Percentiles rank a stretch among this genome's conserved stretches.
Evolutionary conservation across 2,888 invertebrate genomes (phyloP).

Genomic region (Psylliodes chrysocephalus): DNA sequence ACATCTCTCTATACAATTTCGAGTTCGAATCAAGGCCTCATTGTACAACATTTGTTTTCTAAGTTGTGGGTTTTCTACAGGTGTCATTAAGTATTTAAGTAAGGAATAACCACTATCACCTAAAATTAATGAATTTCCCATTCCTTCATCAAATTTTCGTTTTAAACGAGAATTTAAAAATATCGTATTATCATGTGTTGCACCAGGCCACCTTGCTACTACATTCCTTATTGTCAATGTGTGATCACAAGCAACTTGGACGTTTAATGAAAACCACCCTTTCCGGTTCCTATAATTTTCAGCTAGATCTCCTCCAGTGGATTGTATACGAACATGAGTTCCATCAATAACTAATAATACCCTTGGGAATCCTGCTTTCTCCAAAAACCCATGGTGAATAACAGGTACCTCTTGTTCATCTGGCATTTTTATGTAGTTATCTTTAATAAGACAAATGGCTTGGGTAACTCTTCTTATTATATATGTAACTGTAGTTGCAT

Average conservation of each 20-base stretch:
- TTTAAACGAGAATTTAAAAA: no score
- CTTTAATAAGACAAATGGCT: neutral
- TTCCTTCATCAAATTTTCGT: no score
- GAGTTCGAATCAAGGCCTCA: conserved; percentile 41
- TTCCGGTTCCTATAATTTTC: no score
- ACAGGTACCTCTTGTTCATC: neutral
- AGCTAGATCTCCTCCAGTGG: no score
- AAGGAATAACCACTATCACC: conserved; percentile 49
- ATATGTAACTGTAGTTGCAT: conserved; percentile 16
- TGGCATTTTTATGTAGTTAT: neutral
- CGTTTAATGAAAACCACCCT: no score
- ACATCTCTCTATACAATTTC: conserved; percentile 43
- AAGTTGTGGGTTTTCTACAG: conserved; percentile 28
- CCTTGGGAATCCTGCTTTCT: conserved; percentile 7
- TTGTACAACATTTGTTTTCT: conserved; percentile 41
- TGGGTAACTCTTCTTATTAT: conserved; percentile 8
- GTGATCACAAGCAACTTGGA: no score
- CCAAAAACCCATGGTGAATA: conserved; percentile 1
- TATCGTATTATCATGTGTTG: no score
- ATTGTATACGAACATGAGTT: conserved; percentile 12
- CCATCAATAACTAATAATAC: conserved; percentile 11
- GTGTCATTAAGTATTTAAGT: conserved; percentile 45
- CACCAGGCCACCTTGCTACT: no score
- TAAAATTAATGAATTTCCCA: no score
- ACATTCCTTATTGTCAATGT: no score